phyloP scores from a whole-genome alignment of 2,888 invertebrate genomes.

The Neelides folsomi region DNA sequence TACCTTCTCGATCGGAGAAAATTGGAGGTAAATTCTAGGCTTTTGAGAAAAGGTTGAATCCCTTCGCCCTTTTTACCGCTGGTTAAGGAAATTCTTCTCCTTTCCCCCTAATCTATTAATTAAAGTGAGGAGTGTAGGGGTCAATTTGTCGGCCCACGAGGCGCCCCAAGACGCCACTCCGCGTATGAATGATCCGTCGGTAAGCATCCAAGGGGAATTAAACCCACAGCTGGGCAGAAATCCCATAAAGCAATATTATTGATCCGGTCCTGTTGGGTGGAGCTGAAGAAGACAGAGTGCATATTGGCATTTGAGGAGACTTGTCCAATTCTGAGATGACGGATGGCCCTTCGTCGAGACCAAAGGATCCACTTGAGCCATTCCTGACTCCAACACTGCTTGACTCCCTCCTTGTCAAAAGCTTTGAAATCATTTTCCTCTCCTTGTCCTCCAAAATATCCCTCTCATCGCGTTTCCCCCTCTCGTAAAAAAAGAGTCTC shows the following conservation, averaged over 20 bases:
- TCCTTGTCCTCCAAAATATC: neutral
- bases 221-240: neutral
- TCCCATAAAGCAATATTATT: slow-evolving; percentile 1
- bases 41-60: too few relatives aligned
- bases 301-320: slow-evolving; percentile 12
- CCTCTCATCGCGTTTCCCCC: neutral
- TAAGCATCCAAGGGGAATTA: neutral
- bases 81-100: too few relatives aligned
- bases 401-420: too few relatives aligned
- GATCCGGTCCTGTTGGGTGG: neutral
- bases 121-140: too few relatives aligned
- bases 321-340: slow-evolving; percentile 21
- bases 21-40: too few relatives aligned
- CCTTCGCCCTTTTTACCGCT: too few relatives aligned
- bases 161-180: too few relatives aligned
- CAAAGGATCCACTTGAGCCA: too few relatives aligned
- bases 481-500: neutral
- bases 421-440: slow-evolving; percentile 6
- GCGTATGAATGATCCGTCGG: neutral
- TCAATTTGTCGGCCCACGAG: too few relatives aligned
- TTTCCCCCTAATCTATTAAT: too few relatives aligned
- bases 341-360: slow-evolving; percentile 12
- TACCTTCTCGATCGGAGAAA: too few relatives aligned
- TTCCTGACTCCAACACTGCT: too few relatives aligned
- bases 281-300: slow-evolving; percentile 19